Conservation (phyloP, 2,113 vertebrate genomes). For the Rafetus swinhoei region DNA sequence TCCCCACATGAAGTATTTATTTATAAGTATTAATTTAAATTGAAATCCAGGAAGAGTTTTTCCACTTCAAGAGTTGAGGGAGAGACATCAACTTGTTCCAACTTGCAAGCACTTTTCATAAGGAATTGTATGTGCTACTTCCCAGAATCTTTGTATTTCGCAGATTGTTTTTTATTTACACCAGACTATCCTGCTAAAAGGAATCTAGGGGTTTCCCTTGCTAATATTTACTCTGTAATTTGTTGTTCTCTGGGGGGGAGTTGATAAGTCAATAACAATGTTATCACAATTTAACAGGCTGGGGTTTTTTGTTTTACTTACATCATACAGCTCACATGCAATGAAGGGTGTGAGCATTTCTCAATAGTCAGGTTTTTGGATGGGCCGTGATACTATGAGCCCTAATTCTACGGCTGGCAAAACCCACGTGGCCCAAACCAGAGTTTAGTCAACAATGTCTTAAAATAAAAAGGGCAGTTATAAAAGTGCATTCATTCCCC, state of each 20-base stretch:
- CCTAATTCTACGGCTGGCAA: not conserved
- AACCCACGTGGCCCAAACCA: not conserved
- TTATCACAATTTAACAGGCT: conserved; percentile 28
- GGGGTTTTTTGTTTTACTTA: not conserved
- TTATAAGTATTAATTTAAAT: not conserved
- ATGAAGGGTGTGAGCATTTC: not conserved
- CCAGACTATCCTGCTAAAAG: not conserved
- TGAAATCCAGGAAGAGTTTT: not conserved
- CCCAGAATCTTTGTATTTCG: not conserved
- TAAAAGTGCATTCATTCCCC: not conserved
- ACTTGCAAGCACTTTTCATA: fast-evolving
- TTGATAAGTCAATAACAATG: conserved; percentile 39
- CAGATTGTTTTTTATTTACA: not conserved
- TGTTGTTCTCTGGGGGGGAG: not conserved
- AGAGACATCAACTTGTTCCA: fast-evolving
- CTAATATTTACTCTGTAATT: not conserved
- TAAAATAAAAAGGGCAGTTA: fast-evolving
- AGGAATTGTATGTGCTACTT: not conserved
- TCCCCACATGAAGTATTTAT: not conserved
- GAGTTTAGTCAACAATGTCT: not conserved
- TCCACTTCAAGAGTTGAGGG: not conserved
- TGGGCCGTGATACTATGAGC: not conserved
- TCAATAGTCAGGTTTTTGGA: not conserved
- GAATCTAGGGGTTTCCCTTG: not conserved
- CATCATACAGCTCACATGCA: fast-evolving